phyloP scores from a whole-genome alignment of 1,140 invertebrate species.

The Philopotamus ludificatus region DNA sequence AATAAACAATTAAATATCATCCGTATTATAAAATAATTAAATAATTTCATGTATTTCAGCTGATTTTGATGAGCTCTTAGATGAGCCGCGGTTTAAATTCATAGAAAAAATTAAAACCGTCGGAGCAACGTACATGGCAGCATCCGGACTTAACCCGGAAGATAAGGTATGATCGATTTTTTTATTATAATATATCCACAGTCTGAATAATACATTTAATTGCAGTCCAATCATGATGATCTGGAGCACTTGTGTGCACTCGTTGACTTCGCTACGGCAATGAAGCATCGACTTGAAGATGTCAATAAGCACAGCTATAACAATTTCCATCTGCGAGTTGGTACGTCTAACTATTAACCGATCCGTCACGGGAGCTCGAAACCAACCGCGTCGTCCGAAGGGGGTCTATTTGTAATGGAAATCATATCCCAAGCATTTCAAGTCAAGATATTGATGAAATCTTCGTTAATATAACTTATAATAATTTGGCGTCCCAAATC shows the following conservation, averaged over 20 bases:
- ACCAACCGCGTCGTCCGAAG: too few relatives aligned
- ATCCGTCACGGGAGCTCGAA: too few relatives aligned
- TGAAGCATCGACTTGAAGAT: constrained; percentile 84
- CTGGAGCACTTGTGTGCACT: constrained; percentile 80
- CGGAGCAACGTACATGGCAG: constrained; percentile 97
- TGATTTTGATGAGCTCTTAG: constrained; percentile 90
- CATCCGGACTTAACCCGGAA: constrained; percentile 87
- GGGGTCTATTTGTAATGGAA: too few relatives aligned
- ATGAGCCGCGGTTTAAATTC: constrained; percentile 83
- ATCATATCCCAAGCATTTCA: too few relatives aligned
- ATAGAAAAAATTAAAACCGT: constrained; percentile 99
- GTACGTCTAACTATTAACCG: too few relatives aligned
- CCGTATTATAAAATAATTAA: neutral
- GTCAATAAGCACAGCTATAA: constrained; percentile 97
- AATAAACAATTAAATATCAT: neutral
- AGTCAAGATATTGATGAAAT: too few relatives aligned
- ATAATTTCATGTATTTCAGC: constrained; percentile 54
- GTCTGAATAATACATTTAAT: neutral
- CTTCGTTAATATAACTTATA: too few relatives aligned
- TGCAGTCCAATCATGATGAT: constrained; percentile 50
- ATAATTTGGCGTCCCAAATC: too few relatives aligned
- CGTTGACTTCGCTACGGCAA: constrained; percentile 92
- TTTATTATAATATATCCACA: constrained; percentile 3
- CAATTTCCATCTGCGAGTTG: constrained; percentile 92
- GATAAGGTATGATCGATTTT: constrained; percentile 56